A percentile compares a stretch with the other conserved stretches of the same genome.
phyloP scores from a whole-genome alignment of 2,113 vertebrate genomes.

The Lycaon pictus region DNA sequence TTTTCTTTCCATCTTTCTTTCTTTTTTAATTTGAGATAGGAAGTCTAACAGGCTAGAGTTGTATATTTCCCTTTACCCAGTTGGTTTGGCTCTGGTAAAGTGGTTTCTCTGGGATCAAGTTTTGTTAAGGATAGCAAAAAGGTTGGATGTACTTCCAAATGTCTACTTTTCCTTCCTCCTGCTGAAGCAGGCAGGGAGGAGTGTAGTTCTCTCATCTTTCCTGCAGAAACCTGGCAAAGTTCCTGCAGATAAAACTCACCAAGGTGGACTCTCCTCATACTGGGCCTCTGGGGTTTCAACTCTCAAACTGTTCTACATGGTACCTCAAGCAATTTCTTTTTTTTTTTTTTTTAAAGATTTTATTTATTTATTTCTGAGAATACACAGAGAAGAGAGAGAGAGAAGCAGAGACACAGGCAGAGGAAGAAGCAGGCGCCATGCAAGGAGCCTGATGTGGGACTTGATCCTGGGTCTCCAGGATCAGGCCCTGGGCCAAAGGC shows the following conservation, averaged over 20 bases:
- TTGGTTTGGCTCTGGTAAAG: background rate
- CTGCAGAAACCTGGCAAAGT: background rate
- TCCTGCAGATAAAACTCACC: background rate
- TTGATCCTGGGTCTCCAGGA: no score
- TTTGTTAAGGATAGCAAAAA: background rate
- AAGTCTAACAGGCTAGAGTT: background rate
- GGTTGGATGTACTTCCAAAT: background rate
- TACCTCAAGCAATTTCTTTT: background rate
- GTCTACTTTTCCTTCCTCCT: no score
- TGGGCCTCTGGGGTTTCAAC: background rate
- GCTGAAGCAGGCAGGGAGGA: background rate
- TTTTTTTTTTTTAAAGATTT: no score
- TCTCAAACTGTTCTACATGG: background rate
- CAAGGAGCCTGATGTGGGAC: no score
- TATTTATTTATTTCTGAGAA: no score
- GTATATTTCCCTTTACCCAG: background rate
- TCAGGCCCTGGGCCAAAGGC: no score
- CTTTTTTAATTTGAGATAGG: background rate
- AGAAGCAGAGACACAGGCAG: no score
- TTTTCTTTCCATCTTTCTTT: background rate
- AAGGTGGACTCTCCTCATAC: background rate
- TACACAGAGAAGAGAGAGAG: no score
- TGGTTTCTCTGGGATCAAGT: background rate
- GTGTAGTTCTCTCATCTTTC: background rate
- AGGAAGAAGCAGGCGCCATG: no score